Conservation (phyloP, 1,140 invertebrate species). For the Conopomorpha cramerella region DNA sequence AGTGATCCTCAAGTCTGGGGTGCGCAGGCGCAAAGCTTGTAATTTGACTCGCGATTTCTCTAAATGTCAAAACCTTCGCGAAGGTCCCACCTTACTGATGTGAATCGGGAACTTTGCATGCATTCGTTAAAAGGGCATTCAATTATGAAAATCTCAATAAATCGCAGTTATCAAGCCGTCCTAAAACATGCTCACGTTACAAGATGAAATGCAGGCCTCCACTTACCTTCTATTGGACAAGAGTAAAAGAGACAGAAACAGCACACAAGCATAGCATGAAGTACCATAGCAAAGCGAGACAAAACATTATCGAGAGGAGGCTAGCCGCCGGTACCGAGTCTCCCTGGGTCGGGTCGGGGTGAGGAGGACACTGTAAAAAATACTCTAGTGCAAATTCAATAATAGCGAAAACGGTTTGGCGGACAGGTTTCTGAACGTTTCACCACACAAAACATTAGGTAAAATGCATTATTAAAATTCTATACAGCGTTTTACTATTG, state of each 20-base stretch:
- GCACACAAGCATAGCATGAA: conserved; percentile 35
- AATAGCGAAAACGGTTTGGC: conserved; percentile 40
- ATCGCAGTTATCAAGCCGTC: too few species aligned
- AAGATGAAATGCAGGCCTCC: conserved; percentile 10
- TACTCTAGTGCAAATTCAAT: conserved; percentile 58
- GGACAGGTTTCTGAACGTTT: conserved; percentile 14
- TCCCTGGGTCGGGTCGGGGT: conserved; percentile 47
- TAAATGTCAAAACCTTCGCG: too few species aligned
- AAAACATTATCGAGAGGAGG: conserved; percentile 43
- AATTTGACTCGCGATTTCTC: too few species aligned
- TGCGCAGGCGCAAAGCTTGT: conserved; percentile 27
- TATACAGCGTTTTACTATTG: too few species aligned
- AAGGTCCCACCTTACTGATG: conserved; percentile 43
- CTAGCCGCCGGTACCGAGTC: conserved; percentile 43
- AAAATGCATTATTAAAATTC: too few species aligned
- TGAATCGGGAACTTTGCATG: too few species aligned
- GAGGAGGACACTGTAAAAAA: conserved; percentile 60
- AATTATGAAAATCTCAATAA: too few species aligned
- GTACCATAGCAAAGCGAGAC: conserved; percentile 30
- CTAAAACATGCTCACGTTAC: conserved; percentile 7
- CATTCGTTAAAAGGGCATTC: too few species aligned
- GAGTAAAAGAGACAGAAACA: conserved; percentile 12
- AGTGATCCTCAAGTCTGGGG: too few species aligned
- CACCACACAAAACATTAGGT: conserved; percentile 7
- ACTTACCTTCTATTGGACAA: conserved; percentile 18